Evolutionary conservation across 2,888 invertebrate genomes (phyloP).

Genomic region (Limenitis arthemis): DNA sequence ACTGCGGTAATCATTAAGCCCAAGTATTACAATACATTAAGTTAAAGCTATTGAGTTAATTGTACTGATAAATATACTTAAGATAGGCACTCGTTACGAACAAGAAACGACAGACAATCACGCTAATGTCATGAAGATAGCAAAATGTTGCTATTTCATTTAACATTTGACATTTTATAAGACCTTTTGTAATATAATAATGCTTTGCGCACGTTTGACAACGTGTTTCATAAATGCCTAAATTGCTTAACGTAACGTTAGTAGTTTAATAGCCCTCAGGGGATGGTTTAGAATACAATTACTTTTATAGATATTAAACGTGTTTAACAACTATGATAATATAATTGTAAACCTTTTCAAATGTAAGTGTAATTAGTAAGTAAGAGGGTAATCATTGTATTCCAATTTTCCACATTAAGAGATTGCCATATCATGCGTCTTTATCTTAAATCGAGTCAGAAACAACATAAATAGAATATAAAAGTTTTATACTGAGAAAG

Average conservation of each 20-base stretch:
- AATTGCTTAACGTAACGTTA: background rate
- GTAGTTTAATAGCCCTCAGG: too few relatives aligned
- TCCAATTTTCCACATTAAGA: background rate
- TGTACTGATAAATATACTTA: conserved; percentile 41
- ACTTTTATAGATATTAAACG: too few relatives aligned
- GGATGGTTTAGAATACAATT: too few relatives aligned
- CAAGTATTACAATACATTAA: conserved; percentile 39
- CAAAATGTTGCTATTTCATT: conserved; percentile 15
- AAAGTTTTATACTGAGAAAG: conserved; percentile 39
- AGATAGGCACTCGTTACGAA: conserved; percentile 14
- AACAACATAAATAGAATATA: conserved; percentile 34
- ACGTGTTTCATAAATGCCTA: conserved; percentile 2
- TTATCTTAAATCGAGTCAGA: conserved; percentile 15
- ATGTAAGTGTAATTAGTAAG: too few relatives aligned
- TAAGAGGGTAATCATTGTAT: too few relatives aligned
- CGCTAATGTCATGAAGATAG: conserved; percentile 15
- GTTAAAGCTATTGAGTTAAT: conserved; percentile 53
- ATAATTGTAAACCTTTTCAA: too few relatives aligned
- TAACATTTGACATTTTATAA: conserved; percentile 18
- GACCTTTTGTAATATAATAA: conserved; percentile 8
- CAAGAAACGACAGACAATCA: conserved; percentile 12
- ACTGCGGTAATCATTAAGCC: conserved; percentile 30
- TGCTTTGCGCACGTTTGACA: conserved; percentile 1
- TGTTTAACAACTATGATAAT: too few relatives aligned
- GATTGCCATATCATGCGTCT: conserved; percentile 9